These are phyloP conservation scores for Halichoeres trimaculatus DNA, from an alignment of 2,113 vertebrate species.

Conservation along the genomic window DNA sequence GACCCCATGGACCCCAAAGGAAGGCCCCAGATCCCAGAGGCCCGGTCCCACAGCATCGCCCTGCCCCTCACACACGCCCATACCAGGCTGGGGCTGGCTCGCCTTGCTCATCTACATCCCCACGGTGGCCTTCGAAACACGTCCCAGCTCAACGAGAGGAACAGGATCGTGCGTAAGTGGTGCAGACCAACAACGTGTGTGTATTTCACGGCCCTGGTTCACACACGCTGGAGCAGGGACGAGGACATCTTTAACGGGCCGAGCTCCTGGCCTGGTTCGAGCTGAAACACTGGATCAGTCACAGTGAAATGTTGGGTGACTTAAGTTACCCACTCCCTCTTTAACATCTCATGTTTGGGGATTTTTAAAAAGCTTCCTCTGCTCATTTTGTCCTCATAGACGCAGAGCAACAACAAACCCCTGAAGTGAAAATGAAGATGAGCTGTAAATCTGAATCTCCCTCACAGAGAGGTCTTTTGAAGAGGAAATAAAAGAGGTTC, in stretches of 20 bases:
- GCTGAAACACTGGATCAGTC: no score
- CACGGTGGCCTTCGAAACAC: constrained; percentile 75
- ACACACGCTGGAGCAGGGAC: no score
- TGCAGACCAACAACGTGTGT: neutral
- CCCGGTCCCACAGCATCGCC: constrained; percentile 81
- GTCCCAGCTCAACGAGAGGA: constrained; percentile 86
- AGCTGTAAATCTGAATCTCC: neutral
- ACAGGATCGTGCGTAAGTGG: constrained; percentile 85
- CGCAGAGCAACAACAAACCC: neutral
- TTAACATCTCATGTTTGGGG: no score
- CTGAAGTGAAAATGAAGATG: constrained; percentile 6
- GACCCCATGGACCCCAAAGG: constrained; percentile 82
- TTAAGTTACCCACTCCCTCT: no score
- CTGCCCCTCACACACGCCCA: constrained; percentile 75
- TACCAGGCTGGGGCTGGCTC: constrained; percentile 75
- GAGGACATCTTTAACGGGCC: no score
- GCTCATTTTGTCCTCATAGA: neutral
- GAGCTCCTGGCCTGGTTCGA: no score
- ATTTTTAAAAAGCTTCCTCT: no score
- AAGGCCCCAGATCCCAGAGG: constrained; percentile 71
- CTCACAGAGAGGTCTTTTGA: neutral
- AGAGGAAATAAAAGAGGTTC: constrained; percentile 15
- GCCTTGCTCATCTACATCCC: constrained; percentile 78
- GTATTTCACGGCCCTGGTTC: no score
- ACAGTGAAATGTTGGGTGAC: no score